Conservation (phyloP, 2,113 vertebrate genomes). For the Catharus fuscescens region DNA sequence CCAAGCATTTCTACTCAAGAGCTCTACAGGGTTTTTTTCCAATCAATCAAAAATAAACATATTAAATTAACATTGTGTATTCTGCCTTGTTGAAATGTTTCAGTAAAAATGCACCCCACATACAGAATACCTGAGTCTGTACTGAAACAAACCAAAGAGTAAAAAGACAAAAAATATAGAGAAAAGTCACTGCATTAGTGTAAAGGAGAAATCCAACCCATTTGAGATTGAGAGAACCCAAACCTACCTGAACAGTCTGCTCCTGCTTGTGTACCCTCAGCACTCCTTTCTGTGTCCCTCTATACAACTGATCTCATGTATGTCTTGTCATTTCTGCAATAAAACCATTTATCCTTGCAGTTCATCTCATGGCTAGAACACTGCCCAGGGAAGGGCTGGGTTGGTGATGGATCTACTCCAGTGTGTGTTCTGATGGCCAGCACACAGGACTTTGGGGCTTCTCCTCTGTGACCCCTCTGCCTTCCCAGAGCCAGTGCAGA, state of each 20-base stretch:
- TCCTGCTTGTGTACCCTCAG: neutral
- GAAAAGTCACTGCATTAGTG: neutral
- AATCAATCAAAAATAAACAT: neutral
- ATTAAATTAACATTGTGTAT: neutral
- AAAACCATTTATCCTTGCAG: neutral
- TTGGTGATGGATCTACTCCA: accelerated
- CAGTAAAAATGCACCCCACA: neutral
- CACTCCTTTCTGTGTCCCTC: neutral
- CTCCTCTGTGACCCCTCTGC: accelerated
- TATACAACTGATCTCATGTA: neutral
- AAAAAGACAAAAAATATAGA: accelerated
- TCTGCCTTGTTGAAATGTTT: neutral
- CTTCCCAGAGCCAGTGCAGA: neutral
- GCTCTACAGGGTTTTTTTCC: neutral
- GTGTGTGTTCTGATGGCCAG: neutral
- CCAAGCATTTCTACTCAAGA: neutral
- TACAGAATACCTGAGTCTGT: neutral
- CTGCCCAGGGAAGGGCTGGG: neutral
- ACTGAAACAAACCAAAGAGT: neutral
- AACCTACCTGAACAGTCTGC: neutral
- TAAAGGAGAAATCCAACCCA: neutral
- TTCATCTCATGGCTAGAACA: neutral
- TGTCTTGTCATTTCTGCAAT: neutral
- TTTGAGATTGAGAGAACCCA: neutral
- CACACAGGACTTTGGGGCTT: neutral